phyloP scores from a whole-genome alignment of 2,113 vertebrate species.

The Erythrocercus mccallii region DNA sequence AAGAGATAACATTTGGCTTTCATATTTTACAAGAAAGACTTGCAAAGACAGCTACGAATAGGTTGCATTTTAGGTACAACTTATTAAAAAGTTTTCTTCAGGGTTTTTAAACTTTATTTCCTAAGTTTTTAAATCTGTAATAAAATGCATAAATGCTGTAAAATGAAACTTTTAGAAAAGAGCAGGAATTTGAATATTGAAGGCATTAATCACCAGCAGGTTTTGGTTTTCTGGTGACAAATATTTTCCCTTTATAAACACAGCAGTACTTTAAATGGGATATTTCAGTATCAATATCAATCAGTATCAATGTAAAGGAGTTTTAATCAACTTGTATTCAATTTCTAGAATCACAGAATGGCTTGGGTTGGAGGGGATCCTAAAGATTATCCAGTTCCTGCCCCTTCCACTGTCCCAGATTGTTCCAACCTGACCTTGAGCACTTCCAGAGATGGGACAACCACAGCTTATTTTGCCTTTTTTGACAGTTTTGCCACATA shows the following conservation, averaged over 20 bases:
- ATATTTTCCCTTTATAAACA: not conserved
- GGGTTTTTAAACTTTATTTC: not conserved
- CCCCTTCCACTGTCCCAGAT: accelerated
- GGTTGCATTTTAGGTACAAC: not conserved
- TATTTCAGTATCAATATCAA: not conserved
- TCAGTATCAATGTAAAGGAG: too few species aligned
- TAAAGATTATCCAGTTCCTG: accelerated
- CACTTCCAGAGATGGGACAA: not conserved
- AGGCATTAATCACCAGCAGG: not conserved
- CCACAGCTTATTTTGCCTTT: not conserved
- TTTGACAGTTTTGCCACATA: not conserved
- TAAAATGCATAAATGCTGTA: not conserved
- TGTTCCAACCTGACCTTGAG: not conserved
- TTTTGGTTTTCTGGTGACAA: not conserved
- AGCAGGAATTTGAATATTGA: not conserved
- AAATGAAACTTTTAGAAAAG: not conserved
- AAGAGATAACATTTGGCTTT: constrained; percentile 21
- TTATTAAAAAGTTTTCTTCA: not conserved
- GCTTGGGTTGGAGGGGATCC: not conserved
- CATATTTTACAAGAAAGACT: not conserved
- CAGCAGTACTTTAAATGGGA: not conserved
- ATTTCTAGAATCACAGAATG: not conserved
- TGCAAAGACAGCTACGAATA: not conserved
- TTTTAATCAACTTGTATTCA: not conserved
- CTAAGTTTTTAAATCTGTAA: not conserved